Percentiles rank a stretch among this genome's conserved stretches.
phyloP scores from a whole-genome alignment of 92 coral and sea anemone species.

The Montipora capitata region DNA sequence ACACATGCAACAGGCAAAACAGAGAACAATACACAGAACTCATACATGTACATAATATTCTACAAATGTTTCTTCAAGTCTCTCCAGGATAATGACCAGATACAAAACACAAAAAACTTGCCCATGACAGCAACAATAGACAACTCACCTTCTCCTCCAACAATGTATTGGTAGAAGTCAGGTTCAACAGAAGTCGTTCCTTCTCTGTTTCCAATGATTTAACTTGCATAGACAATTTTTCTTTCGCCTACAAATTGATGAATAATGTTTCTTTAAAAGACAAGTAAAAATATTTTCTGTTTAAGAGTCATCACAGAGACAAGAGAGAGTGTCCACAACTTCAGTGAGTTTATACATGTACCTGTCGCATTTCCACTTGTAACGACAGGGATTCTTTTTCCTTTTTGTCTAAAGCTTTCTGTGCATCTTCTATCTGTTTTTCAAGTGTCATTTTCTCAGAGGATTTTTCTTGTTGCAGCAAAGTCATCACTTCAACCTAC shows the following conservation, averaged over 20 bases:
- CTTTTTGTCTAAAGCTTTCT: constrained; percentile 57
- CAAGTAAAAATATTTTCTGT: too few species aligned
- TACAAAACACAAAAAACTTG: not conserved
- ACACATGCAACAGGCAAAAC: too few species aligned
- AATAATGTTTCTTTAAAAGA: too few species aligned
- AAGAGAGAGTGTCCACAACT: too few species aligned
- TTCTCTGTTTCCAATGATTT: constrained; percentile 77
- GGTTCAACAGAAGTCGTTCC: constrained; percentile 65
- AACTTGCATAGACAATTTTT: constrained; percentile 34
- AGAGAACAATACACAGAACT: too few species aligned
- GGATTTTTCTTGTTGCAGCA: constrained; percentile 71
- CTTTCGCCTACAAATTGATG: constrained; percentile 9
- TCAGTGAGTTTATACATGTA: not conserved
- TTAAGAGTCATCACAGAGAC: too few species aligned
- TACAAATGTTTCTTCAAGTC: too few species aligned
- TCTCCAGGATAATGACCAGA: not conserved
- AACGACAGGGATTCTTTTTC: constrained; percentile 65
- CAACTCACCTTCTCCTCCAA: constrained; percentile 79
- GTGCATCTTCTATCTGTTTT: constrained; percentile 81
- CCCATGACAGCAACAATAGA: not conserved
- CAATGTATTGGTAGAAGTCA: constrained; percentile 74
- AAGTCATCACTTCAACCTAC: constrained; percentile 73
- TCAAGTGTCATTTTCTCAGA: constrained; percentile 75
- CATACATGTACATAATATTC: too few species aligned
- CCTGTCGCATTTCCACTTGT: constrained; percentile 77